Conservation (phyloP, 1,140 invertebrate genomes). For the Epicauta chinensis region DNA sequence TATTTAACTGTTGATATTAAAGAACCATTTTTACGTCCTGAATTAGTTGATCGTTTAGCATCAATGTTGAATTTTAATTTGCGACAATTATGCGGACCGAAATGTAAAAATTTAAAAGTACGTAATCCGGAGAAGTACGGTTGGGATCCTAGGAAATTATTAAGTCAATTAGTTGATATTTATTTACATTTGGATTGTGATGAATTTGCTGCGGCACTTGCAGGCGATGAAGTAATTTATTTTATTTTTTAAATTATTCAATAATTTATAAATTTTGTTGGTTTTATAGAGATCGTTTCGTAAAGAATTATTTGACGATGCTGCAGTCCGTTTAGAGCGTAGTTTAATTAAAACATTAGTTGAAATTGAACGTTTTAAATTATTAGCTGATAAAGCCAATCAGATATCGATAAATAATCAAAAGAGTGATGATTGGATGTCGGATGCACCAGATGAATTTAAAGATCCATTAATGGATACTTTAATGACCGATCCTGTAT, state of each 20-base stretch:
- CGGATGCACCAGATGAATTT: conserved; percentile 96
- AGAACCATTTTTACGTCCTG: conserved; percentile 87
- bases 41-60: conserved; percentile 86
- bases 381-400: conserved; percentile 73
- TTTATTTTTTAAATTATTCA: conserved; percentile 1
- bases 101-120: conserved; percentile 98
- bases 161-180: conserved; percentile 91
- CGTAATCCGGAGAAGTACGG: conserved; percentile 90
- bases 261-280: conserved; percentile 9
- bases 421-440: conserved; percentile 83
- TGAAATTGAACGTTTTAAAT: conserved; percentile 78
- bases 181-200: conserved; percentile 94
- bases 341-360: conserved; percentile 74
- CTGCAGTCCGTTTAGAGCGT: conserved; percentile 71
- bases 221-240: conserved; percentile 72
- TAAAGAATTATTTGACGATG: conserved; percentile 87
- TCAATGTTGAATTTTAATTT: conserved; percentile 98
- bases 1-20: conserved; percentile 93
- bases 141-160: conserved; percentile 88
- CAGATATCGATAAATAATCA: conserved; percentile 75
- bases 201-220: conserved; percentile 81
- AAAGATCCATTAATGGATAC: conserved; percentile 97
- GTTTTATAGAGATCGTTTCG: conserved; percentile 80
- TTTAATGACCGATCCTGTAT: conserved; percentile 93
- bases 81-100: conserved; percentile 93